phyloP scores from a whole-genome alignment of 2,113 vertebrate species.

The Phocoena sinus region DNA sequence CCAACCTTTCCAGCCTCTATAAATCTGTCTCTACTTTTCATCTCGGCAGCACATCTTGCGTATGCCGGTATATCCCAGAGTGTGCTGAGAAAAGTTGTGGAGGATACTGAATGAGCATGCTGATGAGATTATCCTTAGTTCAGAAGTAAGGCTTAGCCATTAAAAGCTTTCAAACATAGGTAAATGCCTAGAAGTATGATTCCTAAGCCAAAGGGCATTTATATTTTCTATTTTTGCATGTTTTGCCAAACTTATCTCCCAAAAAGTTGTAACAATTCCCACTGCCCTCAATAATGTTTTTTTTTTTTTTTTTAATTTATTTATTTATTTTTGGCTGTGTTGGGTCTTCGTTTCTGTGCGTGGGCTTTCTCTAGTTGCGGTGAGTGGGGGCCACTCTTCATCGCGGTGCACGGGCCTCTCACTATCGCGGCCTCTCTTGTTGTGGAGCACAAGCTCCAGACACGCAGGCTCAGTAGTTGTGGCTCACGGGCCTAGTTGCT shows the following conservation, averaged over 20 bases:
- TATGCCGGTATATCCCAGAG: background rate
- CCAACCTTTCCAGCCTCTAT: background rate
- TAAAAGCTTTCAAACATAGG: background rate
- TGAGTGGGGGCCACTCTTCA: too few relatives aligned
- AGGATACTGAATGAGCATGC: background rate
- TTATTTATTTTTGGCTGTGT: too few relatives aligned
- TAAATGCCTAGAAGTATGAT: slow-evolving; percentile 14
- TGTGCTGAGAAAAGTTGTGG: background rate
- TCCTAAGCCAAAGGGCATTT: background rate
- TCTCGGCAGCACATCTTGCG: background rate
- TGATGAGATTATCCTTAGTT: background rate
- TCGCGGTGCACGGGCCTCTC: too few relatives aligned
- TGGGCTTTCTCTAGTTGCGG: too few relatives aligned
- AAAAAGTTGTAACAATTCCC: background rate
- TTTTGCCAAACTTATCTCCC: background rate
- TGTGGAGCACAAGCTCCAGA: too few relatives aligned
- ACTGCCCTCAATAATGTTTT: background rate
- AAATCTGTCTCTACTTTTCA: slow-evolving; percentile 18
- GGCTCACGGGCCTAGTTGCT: too few relatives aligned
- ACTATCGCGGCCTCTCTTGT: too few relatives aligned
- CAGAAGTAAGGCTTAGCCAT: background rate
- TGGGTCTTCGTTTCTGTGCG: too few relatives aligned
- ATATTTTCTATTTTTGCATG: background rate
- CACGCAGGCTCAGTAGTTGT: too few relatives aligned
- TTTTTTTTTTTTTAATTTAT: too few relatives aligned